Evolutionary conservation across 2,888 invertebrate genomes (phyloP), one percentile per base, ranked within the genome.

Genomic region (Drosophila fungiperda): DNA sequence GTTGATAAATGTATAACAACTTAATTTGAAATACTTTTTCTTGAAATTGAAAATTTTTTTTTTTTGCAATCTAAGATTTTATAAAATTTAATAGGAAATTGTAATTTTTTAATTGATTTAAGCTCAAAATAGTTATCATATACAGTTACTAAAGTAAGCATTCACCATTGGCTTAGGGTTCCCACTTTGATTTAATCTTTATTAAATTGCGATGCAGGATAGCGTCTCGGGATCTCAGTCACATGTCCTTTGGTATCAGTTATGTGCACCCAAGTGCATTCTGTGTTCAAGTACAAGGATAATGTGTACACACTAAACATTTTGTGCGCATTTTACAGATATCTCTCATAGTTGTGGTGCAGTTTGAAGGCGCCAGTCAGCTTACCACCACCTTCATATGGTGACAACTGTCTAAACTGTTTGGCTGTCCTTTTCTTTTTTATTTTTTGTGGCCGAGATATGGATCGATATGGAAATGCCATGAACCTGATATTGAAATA

Each of bases 281-380:
- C 71, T 76, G 79, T 70, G 76, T 89, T 84, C 85, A 89, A 86
- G 89, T 81, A 81, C 85, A 86, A 89, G 85, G 89, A 87, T 87
- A 89, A 83, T 79, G 72, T 68, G 45, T 73, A 78, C 82, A 76
- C 83, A 74, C 63, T 76, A 53, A 49, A 54, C 63, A 68, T n/a
- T 66, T 72, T 58, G 66, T 73, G 45, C 54, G 54, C 54, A 67
- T 64, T 59, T 65, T 55, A 49, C 36, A 67, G 42, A 52, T 55
- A 59, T 58, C 54, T 53, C 42, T 42, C 50, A 55, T 62, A 55
- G 59, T n/a, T 65, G 52, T 52, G 48, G 32, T 55, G 50, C 64
- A 54, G 64, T 54, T 40, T 42, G 35, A 45, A 71, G 73, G 58
- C 68, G 62, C 52, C 76, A 73, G 62, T 55, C 45, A 49, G 20